Evolutionary conservation across 2,888 invertebrate species (phyloP), one percentile per base, ranked within the genome.

Genomic region (Gymnocheta viridis): DNA sequence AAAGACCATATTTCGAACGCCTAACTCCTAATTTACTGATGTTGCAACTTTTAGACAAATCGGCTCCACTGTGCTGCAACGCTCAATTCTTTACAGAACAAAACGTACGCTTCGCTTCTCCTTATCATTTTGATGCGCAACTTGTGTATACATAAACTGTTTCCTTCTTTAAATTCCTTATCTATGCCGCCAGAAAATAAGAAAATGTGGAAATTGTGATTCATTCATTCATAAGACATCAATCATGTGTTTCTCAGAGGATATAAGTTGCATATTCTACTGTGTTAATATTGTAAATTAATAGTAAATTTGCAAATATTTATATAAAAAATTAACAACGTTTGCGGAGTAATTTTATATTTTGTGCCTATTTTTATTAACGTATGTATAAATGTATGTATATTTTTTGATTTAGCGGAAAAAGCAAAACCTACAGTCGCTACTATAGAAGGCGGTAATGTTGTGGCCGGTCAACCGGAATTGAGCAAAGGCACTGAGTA

Each of bases 401-500:
- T 19, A 1, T 44, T 56, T 60, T 38, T 66, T 22, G 73, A 80
- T 82, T 1, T 38, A 87, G 87, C 49, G 24, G 85, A 85, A 76
- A 85, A 83, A 35, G n/a, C 64, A 14, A 87, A 86, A 49, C 51
- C 82, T 10, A 86, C 86, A 47, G 79, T 87, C n/a, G 74, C 86
- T 12, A 86, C 86, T 22, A 86, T 87, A 38, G 86, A 88, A 70
- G 87, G 87, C 1, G 87, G 86, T 24, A 87, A 87, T 82, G 84
- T 87, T 73, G 86, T 87, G 7, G 72, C 74, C n/a, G 84, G 58
- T 12, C 87, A 86, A 77, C 86, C 83, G 10, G 84, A 86, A 76
- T 82, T 85, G 19, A 66, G 62, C 19, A 88, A 88, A 58, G 87
- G 86, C n/a, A 82, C 87, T 2, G 87, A 87, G 81, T 88, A 87